phyloP scores from a whole-genome alignment of 2,888 invertebrate species.

The Platerodrilus igneus region DNA sequence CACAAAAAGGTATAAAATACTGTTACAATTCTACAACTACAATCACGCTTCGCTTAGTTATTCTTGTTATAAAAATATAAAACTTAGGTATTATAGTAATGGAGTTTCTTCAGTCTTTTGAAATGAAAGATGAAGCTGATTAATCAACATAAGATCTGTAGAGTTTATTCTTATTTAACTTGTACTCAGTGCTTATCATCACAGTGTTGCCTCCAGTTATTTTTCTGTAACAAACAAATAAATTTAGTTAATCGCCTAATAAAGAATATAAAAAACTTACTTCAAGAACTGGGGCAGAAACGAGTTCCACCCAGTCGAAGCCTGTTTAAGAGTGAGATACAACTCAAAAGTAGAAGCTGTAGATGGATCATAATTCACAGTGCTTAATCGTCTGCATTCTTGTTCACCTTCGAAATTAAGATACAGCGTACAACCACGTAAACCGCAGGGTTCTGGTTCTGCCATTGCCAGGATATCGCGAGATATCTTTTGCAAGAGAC shows the following conservation, averaged over 20 bases:
- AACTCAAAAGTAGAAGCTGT: constrained; percentile 89
- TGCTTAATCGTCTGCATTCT: constrained; percentile 68
- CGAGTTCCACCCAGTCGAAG: constrained; percentile 81
- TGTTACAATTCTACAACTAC: constrained; percentile 24
- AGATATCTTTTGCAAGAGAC: constrained; percentile 73
- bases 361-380: constrained; percentile 79
- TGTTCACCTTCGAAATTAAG: constrained; percentile 75
- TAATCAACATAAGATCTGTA: constrained; percentile 54
- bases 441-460: constrained; percentile 84
- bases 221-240: constrained; percentile 57
- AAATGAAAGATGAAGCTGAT: constrained; percentile 11
- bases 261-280: constrained; percentile 56
- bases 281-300: constrained; percentile 85
- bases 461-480: constrained; percentile 75
- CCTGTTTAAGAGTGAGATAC: constrained; percentile 81
- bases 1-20: constrained; percentile 16
- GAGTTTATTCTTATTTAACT: constrained; percentile 84
- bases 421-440: constrained; percentile 78
- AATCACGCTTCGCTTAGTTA: constrained; percentile 30
- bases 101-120: constrained; percentile 20
- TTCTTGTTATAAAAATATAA: constrained; percentile 21
- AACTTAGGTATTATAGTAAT: constrained; percentile 19
- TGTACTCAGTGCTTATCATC: constrained; percentile 82
- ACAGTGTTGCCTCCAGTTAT: constrained; percentile 80
- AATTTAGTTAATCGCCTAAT: not conserved